phyloP scores from a whole-genome alignment of 1,140 invertebrate genomes.

The Cyrtorhinus lividipennis region DNA sequence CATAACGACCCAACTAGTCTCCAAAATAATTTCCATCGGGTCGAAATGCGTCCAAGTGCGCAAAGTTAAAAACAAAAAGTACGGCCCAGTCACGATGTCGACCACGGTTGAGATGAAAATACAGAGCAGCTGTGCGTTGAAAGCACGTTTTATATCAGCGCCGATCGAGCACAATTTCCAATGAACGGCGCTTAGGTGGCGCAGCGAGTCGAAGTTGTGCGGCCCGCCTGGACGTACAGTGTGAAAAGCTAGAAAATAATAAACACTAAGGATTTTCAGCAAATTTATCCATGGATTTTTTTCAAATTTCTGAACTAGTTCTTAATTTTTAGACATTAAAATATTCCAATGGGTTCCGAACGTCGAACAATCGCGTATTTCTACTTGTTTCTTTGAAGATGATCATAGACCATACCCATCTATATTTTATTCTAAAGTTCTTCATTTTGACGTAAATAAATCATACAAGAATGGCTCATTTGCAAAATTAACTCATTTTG shows the following conservation, averaged over 20 bases:
- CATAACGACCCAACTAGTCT: background rate
- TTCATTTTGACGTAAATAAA: too few species aligned
- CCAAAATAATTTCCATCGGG: background rate
- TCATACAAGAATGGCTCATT: too few species aligned
- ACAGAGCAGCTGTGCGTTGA: conserved; percentile 18
- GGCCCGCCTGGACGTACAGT: background rate
- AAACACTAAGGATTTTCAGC: background rate
- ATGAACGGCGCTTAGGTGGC: conserved; percentile 19
- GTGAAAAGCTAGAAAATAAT: background rate
- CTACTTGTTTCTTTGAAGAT: background rate
- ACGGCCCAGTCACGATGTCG: background rate
- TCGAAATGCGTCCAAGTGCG: background rate
- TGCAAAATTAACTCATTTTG: too few species aligned
- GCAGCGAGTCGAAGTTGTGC: background rate
- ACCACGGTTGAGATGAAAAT: conserved; percentile 11
- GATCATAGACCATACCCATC: too few species aligned
- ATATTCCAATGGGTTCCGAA: background rate
- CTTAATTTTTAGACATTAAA: too few species aligned
- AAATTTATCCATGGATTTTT: background rate
- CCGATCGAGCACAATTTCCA: conserved; percentile 21
- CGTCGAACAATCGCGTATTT: background rate
- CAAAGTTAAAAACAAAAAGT: background rate
- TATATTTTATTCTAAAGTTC: too few species aligned
- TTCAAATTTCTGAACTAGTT: too few species aligned
- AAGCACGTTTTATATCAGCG: conserved; percentile 19